Conservation (phyloP, 2,888 invertebrate species). For the Euspilapteryx auroguttella region DNA sequence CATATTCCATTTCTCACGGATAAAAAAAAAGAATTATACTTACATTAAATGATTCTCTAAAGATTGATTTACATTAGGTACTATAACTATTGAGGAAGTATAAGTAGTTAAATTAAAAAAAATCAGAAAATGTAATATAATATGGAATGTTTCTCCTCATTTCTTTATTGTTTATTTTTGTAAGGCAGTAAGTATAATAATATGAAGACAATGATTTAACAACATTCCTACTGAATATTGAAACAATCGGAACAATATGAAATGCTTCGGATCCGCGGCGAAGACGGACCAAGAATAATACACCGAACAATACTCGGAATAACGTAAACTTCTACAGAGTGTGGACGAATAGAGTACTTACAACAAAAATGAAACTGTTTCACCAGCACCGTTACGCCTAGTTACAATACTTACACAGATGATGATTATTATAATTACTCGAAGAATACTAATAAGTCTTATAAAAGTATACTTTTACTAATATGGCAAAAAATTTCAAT, state of each 20-base stretch:
- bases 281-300: conserved; percentile 21
- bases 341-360: conserved; percentile 30
- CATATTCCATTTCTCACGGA: neutral
- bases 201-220: too few relatives aligned
- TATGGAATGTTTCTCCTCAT: conserved; percentile 49
- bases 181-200: too few relatives aligned
- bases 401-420: conserved; percentile 50
- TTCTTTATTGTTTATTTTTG: neutral
- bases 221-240: neutral
- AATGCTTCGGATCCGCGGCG: neutral
- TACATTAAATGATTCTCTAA: too few relatives aligned
- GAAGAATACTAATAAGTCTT: conserved; percentile 24
- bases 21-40: too few relatives aligned
- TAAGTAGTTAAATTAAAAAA: neutral
- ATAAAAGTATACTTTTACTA: conserved; percentile 46
- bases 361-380: conserved; percentile 25
- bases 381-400: conserved; percentile 54
- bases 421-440: conserved; percentile 16
- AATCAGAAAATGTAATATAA: conserved; percentile 8
- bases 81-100: too few relatives aligned
- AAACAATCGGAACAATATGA: neutral
- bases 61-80: too few relatives aligned
- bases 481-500: conserved; percentile 63
- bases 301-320: conserved; percentile 47
- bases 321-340: conserved; percentile 16